Evolutionary conservation across 2,888 invertebrate genomes (phyloP).

Genomic region (Scrobipalpa atriplicella): DNA sequence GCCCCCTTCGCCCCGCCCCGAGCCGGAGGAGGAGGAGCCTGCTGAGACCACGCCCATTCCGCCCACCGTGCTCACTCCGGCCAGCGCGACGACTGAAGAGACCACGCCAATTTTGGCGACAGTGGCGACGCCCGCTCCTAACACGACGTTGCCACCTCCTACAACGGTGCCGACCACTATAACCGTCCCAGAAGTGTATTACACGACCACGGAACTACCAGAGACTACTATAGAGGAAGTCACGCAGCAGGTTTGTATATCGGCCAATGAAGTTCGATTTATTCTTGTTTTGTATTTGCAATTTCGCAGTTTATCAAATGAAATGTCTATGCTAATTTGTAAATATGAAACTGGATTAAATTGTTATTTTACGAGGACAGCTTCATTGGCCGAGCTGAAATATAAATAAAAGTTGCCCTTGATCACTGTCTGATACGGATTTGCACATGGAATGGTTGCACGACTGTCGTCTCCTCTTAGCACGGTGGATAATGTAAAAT

Average conservation of each 20-base stretch:
- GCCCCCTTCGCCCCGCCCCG: constrained; percentile 51
- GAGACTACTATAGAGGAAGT: constrained; percentile 66
- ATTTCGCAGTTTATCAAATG: background rate
- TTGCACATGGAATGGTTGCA: constrained; percentile 25
- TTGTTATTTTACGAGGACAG: background rate
- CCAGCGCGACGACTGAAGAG: constrained; percentile 40
- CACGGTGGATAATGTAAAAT: constrained; percentile 5
- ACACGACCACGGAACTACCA: constrained; percentile 56
- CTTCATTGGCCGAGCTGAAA: constrained; percentile 21
- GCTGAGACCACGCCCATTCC: constrained; percentile 40
- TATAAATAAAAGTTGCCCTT: constrained; percentile 22
- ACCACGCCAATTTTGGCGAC: background rate
- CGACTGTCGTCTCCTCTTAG: constrained; percentile 12
- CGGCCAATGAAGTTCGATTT: constrained; percentile 16
- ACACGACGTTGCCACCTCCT: constrained; percentile 38
- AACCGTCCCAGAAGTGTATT: constrained; percentile 38
- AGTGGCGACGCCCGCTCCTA: constrained; percentile 34
- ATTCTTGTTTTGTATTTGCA: constrained; percentile 6
- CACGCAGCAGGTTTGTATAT: constrained; percentile 66
- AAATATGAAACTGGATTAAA: background rate
- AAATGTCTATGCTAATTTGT: background rate
- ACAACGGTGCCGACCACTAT: constrained; percentile 41
- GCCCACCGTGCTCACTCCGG: constrained; percentile 49
- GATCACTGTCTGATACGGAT: constrained; percentile 26
- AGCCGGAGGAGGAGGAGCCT: constrained; percentile 30